Base-by-base conservation (phyloP, 2,888 invertebrate species). In the Galeruca laticollis region DNA sequence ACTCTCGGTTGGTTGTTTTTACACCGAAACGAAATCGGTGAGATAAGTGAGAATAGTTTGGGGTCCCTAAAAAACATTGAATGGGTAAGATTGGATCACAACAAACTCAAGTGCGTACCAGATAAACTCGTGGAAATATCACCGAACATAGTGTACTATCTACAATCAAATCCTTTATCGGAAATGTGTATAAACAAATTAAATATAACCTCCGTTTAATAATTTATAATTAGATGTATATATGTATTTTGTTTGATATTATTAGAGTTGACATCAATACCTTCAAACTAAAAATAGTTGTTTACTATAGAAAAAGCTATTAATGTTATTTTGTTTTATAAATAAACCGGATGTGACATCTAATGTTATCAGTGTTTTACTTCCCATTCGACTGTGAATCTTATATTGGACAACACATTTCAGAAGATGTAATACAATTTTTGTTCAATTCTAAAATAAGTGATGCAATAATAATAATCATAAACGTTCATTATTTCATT, bases 1-100 rank as follows among this genome's bases (percentile, higher is more conserved):
- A 75, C 72, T 31, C 73, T 82, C 56, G 80, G 81, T 2, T 78
- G 76, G 77, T 63, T 82, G 68, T 76, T 78, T 68, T 71, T 82
- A 49, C 77, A 78, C 47, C 71, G 74, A 52, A 81, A 82, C 69
- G 74, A 78, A 73, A 73, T 82, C 11, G 74, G 77, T 31, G 76
- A 77, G 43, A 74, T 82, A 21, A 75, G 76, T 65, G 76, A 76
- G n/a, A 72, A 76, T n/a, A 75, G 81, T 40, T 74, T 83, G 60
- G 82, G 81, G 18, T 73, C 77, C 13, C 68, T 82, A 33, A 77
- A 73, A 56, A 77, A 77, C 54, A 76, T 83, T 10, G 82, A 82
- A 65, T 83, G 82, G 82, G 68, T 83, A 20, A 75, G 82, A 68
- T 74, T 83, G 18, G 81, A 81, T 66, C 76, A 79, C 62, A 83